Percentiles rank a stretch among this genome's conserved stretches.
Conservation (phyloP, 2,888 invertebrate species). For the Suillia variegata region DNA sequence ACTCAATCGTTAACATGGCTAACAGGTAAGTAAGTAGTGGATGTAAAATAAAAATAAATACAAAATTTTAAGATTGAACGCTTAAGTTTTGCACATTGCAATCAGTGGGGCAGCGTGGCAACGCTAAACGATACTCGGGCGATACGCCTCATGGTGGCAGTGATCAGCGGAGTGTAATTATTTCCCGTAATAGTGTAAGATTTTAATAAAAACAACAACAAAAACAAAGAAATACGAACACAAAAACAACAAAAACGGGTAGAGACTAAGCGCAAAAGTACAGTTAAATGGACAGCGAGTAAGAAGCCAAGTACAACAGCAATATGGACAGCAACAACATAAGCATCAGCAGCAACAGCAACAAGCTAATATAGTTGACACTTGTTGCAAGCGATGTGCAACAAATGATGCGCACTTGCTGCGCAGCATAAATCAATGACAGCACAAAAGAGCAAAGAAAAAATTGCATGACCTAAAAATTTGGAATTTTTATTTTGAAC, state of each 20-base stretch:
- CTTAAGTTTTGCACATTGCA: constrained; percentile 1
- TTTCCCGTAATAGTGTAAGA: neutral
- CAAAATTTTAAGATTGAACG: neutral
- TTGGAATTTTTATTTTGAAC: too few relatives aligned
- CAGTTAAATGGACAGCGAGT: neutral
- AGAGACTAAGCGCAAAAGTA: neutral
- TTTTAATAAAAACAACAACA: too few relatives aligned
- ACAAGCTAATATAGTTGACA: neutral
- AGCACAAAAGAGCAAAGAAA: too few relatives aligned
- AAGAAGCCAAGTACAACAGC: neutral
- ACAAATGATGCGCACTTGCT: too few relatives aligned
- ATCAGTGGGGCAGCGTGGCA: neutral
- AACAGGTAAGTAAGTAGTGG: too few relatives aligned
- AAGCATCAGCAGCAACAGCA: neutral
- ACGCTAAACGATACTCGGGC: neutral
- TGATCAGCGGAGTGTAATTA: neutral
- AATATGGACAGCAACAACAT: neutral
- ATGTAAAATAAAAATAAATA: too few relatives aligned
- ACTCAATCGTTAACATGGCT: neutral
- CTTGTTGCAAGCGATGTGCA: neutral
- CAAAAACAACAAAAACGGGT: neutral
- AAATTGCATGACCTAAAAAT: too few relatives aligned
- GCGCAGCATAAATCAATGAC: too few relatives aligned
- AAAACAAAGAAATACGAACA: too few relatives aligned
- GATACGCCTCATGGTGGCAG: constrained; percentile 3